Evolutionary conservation across 2,888 invertebrate species (phyloP).

Genomic region (Synanthedon myopaeformis): DNA sequence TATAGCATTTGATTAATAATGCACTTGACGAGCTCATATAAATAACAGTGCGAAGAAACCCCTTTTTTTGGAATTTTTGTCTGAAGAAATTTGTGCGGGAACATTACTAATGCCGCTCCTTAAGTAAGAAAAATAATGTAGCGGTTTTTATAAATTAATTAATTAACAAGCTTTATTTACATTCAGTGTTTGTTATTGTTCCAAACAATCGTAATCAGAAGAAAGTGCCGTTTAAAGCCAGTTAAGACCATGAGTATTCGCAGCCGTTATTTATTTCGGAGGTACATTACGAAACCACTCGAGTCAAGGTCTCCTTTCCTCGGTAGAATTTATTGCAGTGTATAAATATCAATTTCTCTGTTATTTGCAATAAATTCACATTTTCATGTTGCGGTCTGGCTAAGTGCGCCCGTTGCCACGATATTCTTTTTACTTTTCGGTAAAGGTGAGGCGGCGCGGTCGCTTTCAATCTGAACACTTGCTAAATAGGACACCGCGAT

Average conservation of each 20-base stretch:
- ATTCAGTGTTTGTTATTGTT: not conserved
- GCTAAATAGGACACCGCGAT: too few species aligned
- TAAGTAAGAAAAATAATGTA: not conserved
- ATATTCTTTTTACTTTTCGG: slow-evolving; percentile 15
- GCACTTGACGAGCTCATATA: too few species aligned
- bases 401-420: slow-evolving; percentile 4
- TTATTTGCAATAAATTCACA: slow-evolving; percentile 42
- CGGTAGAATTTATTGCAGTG: slow-evolving; percentile 30
- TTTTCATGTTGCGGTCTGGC: slow-evolving; percentile 25
- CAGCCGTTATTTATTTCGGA: slow-evolving; percentile 17
- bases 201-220: slow-evolving; percentile 8
- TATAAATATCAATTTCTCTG: slow-evolving; percentile 40
- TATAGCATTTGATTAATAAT: too few species aligned
- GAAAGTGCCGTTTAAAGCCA: slow-evolving; percentile 11
- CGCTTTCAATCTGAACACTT: too few species aligned
- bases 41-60: too few species aligned
- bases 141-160: not conserved
- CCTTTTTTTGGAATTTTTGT: too few species aligned
- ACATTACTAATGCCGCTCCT: not conserved
- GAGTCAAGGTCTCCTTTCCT: slow-evolving; percentile 21
- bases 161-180: not conserved
- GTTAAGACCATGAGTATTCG: slow-evolving; percentile 15
- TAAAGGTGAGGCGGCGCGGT: too few species aligned
- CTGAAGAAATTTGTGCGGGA: too few species aligned
- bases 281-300: slow-evolving; percentile 17